Conservation (phyloP, 2,797 vertebrate species). For the Thamnophis elegans region DNA sequence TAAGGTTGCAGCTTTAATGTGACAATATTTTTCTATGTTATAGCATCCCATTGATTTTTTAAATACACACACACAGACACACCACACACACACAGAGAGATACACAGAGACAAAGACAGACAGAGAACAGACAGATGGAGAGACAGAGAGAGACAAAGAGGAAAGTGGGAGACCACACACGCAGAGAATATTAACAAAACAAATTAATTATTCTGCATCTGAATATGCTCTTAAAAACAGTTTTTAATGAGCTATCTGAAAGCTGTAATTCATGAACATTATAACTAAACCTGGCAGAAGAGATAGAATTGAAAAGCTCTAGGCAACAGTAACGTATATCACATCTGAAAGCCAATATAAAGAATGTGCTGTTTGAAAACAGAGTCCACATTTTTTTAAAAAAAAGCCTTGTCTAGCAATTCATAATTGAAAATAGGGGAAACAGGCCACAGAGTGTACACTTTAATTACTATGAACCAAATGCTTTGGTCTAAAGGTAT, state of each 20-base stretch:
- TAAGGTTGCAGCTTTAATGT: not conserved
- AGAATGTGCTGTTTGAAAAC: not conserved
- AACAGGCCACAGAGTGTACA: not conserved
- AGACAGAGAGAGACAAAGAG: too few species aligned
- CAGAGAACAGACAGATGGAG: too few species aligned
- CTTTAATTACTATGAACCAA: slow-evolving; percentile 22
- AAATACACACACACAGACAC: too few species aligned
- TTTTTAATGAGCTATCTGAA: not conserved
- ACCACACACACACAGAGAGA: too few species aligned
- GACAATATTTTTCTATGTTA: not conserved
- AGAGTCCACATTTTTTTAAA: not conserved
- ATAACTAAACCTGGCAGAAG: not conserved
- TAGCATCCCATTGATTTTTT: not conserved
- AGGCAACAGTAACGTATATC: not conserved
- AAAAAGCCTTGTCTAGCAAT: not conserved
- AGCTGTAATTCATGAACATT: not conserved
- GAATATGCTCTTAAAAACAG: not conserved
- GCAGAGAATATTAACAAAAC: not conserved
- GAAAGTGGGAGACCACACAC: too few species aligned
- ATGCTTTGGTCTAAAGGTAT: not conserved
- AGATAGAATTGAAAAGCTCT: not conserved
- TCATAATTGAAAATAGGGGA: not conserved
- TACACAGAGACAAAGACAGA: too few species aligned
- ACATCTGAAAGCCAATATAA: not conserved
- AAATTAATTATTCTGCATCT: not conserved